Evolutionary conservation across 2,113 vertebrate genomes (phyloP).

Genomic region (Sylvietta virens): DNA sequence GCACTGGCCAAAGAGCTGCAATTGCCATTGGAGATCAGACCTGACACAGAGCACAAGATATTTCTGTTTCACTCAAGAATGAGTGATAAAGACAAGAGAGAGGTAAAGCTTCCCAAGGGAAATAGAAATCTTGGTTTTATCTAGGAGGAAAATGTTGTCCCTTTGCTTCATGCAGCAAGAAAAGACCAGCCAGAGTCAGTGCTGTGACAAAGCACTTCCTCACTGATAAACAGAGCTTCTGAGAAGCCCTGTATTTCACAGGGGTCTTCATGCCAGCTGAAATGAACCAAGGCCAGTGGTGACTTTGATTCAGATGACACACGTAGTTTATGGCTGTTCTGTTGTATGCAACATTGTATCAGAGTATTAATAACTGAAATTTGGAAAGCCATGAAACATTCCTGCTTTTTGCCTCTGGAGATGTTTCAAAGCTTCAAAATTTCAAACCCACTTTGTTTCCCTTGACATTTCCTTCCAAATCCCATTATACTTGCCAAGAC

Average conservation of each 20-base stretch:
- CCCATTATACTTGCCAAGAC: background rate
- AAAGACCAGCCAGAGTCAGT: background rate
- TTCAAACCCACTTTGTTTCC: background rate
- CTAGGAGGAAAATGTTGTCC: background rate
- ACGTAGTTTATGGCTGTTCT: background rate
- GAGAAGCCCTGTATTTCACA: background rate
- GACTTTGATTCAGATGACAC: background rate
- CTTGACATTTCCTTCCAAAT: background rate
- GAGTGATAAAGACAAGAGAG: background rate
- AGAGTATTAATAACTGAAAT: background rate
- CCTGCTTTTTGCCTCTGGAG: background rate
- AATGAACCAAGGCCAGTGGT: background rate
- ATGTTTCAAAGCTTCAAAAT: background rate
- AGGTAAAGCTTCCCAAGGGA: background rate
- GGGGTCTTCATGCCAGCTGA: background rate
- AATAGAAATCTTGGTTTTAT: background rate
- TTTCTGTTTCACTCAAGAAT: background rate
- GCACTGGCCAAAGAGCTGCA: background rate
- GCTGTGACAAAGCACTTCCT: background rate
- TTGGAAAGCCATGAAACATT: background rate
- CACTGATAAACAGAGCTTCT: background rate
- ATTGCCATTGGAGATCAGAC: fast-evolving
- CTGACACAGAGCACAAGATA: background rate
- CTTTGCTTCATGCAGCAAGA: background rate
- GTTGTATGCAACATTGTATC: background rate